A percentile compares a stretch with the other conserved stretches of the same genome.
Conservation (phyloP, 2,113 vertebrate species). For the Macrotis lagotis region DNA sequence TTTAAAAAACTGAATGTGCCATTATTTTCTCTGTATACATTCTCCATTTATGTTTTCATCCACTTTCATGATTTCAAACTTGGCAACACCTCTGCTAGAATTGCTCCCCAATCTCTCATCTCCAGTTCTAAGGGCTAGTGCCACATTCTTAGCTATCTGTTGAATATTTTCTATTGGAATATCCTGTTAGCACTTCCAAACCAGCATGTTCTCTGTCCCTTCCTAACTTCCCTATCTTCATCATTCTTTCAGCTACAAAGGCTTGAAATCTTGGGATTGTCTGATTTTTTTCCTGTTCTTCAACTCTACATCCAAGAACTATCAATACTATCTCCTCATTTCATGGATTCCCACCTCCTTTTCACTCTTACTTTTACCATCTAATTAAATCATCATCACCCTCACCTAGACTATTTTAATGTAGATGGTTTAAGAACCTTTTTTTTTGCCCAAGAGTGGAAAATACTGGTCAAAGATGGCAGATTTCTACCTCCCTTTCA, state of each 20-base stretch:
- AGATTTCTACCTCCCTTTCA: neutral
- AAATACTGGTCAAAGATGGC: neutral
- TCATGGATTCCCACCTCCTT: neutral
- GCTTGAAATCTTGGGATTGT: neutral
- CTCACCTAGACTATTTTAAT: neutral
- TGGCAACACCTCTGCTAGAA: neutral
- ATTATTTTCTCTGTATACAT: neutral
- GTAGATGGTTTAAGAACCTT: neutral
- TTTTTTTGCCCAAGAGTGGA: neutral
- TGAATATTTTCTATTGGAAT: neutral
- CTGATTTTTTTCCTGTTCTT: neutral
- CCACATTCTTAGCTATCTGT: neutral
- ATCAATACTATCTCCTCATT: neutral
- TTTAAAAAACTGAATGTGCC: conserved; percentile 39
- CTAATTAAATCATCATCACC: neutral
- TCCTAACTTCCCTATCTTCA: neutral
- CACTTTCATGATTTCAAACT: neutral
- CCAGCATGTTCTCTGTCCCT: neutral
- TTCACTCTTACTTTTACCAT: neutral
- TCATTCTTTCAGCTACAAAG: neutral
- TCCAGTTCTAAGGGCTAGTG: neutral
- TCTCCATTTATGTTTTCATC: neutral
- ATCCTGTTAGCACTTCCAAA: neutral
- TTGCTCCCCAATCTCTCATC: neutral
- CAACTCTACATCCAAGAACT: neutral